A percentile compares a stretch with the other conserved stretches of the same genome.
Evolutionary conservation across 1,140 invertebrate species (phyloP).

Genomic region (Trichogramma pretiosum): DNA sequence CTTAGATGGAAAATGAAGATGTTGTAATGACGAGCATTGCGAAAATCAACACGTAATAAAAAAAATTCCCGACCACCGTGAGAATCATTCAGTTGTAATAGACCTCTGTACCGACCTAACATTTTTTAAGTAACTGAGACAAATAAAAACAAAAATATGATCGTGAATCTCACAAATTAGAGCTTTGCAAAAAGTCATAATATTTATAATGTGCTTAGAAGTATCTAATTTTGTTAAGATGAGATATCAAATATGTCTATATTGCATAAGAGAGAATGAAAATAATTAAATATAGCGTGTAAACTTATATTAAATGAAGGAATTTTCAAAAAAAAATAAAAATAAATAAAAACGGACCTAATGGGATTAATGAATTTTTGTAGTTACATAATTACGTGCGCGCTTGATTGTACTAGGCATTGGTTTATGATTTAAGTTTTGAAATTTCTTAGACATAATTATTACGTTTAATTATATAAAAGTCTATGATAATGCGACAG

Average conservation of each 20-base stretch:
- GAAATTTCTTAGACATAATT: constrained; percentile 27
- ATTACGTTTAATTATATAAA: no score
- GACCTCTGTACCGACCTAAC: constrained; percentile 2
- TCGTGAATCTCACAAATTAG: constrained; percentile 3
- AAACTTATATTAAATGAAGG: constrained; percentile 6
- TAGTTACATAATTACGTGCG: no score
- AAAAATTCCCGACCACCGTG: no score
- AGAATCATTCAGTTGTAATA: no score
- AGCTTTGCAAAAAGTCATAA: constrained; percentile 7
- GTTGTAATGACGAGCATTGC: no score
- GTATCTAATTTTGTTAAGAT: constrained; percentile 32
- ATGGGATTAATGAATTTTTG: no score
- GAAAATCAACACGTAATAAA: no score
- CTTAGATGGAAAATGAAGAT: no score
- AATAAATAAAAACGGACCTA: constrained; percentile 34
- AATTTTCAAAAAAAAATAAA: constrained; percentile 24
- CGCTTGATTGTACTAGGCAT: constrained; percentile 32
- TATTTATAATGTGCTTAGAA: constrained; percentile 13
- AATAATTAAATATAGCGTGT: constrained; percentile 7
- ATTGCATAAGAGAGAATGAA: no score
- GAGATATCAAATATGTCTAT: constrained; percentile 23
- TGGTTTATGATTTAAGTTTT: constrained; percentile 18
- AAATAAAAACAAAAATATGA: constrained; percentile 11
- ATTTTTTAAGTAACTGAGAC: constrained; percentile 5
- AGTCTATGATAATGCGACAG: no score